Base-by-base conservation (phyloP, 2,888 invertebrate genomes). In the Spialia ferax region DNA sequence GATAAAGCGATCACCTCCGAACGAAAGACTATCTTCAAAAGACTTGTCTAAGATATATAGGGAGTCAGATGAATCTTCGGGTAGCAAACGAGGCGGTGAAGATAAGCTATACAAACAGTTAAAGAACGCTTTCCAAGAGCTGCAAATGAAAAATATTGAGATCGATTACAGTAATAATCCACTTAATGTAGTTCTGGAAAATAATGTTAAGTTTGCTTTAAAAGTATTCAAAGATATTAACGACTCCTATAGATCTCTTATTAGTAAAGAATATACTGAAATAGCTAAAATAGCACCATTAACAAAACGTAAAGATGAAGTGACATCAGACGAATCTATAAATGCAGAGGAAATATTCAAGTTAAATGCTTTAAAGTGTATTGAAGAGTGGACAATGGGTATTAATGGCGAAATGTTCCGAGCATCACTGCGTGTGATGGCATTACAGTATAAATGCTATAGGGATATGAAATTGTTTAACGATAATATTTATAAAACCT, bases 331-430 rank as follows among this genome's bases (percentile, higher is more conserved):
- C 29, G 86, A 82, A 42, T 84, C 86, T 0, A 66, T 84, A 13
- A 83, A 80, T 76, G 75, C 74, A 63, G 89, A 85, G 78, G 89
- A 81, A 80, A 79, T 80, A 52, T 95, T 87, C 69, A 93, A 88
- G 76, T 66, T 74, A 42, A 91, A 92, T 71, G 86, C 84, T 62
- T 70, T 91, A 15, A 93, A 88, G 78, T 92, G 91, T 73, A 79
- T 95, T 15, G 89, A 94, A 23, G 95, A 96, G 81, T 96, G 95
- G 95, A 84, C 85, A 18, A 91, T 91, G 79, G 95, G 94, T 10
- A 79, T 95, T 4, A 88, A 91, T 64, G 95, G 95, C 23, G 96
- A 96, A 86, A 87, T 91, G 76, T 89, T 85, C 68, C 86, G 96
- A 71, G 87, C 89, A 1, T 86, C 81, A 55, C 76, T 94, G 55